Conservation (phyloP, 2,797 vertebrate species). For the Scolopax bukidnonensis region DNA sequence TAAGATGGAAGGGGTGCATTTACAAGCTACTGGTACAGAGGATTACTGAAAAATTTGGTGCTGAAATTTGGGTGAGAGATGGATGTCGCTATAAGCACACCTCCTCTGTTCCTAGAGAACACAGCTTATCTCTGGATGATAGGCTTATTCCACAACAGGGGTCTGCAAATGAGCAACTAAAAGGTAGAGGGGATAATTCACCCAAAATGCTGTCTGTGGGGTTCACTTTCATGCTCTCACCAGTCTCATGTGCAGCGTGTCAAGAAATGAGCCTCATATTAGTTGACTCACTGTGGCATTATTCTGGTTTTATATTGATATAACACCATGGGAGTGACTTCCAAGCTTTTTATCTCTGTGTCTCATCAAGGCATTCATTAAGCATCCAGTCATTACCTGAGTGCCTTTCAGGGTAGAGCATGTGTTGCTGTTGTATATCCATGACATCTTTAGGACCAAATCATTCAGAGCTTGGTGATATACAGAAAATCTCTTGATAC, state of each 20-base stretch:
- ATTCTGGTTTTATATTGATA: neutral
- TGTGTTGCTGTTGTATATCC: neutral
- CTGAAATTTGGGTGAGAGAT: neutral
- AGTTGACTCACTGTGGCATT: neutral
- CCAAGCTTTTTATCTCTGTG: neutral
- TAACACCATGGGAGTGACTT: neutral
- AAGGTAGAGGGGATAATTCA: neutral
- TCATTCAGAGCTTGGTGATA: neutral
- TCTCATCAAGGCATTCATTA: neutral
- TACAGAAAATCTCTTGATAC: neutral
- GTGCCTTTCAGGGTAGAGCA: neutral
- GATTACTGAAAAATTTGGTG: neutral
- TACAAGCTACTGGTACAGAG: neutral
- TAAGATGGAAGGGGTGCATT: neutral
- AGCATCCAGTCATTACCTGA: neutral
- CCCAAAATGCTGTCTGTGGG: neutral
- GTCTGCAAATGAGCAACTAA: neutral
- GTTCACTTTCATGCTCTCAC: neutral
- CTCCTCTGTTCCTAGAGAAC: neutral
- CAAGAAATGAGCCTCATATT: neutral
- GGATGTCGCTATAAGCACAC: neutral
- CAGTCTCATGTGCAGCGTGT: rapidly evolving
- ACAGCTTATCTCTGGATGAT: neutral
- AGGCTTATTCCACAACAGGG: neutral
- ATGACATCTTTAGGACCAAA: neutral